A percentile compares a stretch with the other conserved stretches of the same genome.
Evolutionary conservation across 2,888 invertebrate genomes (phyloP).

Genomic region (Hypena proboscidalis): DNA sequence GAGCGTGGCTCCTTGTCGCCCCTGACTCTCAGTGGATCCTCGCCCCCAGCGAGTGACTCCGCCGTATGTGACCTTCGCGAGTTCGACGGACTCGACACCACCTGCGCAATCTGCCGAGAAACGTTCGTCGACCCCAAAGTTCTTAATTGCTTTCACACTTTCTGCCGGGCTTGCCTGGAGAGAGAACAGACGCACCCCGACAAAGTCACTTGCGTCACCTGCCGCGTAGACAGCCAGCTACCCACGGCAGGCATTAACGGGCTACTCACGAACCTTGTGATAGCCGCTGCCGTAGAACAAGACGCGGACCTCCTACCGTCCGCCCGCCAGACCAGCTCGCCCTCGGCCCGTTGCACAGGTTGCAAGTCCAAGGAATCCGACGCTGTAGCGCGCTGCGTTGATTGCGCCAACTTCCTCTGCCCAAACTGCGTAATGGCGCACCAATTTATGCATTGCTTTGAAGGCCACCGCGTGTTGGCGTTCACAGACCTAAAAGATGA

Average conservation of each 20-base stretch:
- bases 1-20: constrained; percentile 93
- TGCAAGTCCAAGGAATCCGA: constrained; percentile 98
- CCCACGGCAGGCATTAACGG: constrained; percentile 87
- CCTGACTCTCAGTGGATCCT: constrained; percentile 94
- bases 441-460: constrained; percentile 99
- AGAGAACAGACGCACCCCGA: constrained; percentile 88
- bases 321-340: constrained; percentile 75
- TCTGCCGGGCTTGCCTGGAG: constrained; percentile 93
- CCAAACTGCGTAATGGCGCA: constrained; percentile 99
- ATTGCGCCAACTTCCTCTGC: constrained; percentile 98
- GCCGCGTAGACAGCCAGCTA: constrained; percentile 83
- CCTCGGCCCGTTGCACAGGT: constrained; percentile 93
- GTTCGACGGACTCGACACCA: constrained; percentile 86
- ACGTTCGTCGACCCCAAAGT: constrained; percentile 90
- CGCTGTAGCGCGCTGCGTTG: constrained; percentile 98
- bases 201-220: constrained; percentile 90
- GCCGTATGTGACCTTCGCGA: constrained; percentile 91
- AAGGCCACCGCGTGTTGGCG: constrained; percentile 95
- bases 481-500: constrained; percentile 88
- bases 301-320: constrained; percentile 81
- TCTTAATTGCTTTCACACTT: constrained; percentile 92
- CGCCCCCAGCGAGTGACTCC: constrained; percentile 94
- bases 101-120: constrained; percentile 91
- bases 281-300: constrained; percentile 83
- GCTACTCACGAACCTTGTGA: constrained; percentile 88